Percentiles rank a stretch among this genome's conserved stretches.
Evolutionary conservation across 2,113 vertebrate species (phyloP).

Genomic region (Melanerpes aurifrons): DNA sequence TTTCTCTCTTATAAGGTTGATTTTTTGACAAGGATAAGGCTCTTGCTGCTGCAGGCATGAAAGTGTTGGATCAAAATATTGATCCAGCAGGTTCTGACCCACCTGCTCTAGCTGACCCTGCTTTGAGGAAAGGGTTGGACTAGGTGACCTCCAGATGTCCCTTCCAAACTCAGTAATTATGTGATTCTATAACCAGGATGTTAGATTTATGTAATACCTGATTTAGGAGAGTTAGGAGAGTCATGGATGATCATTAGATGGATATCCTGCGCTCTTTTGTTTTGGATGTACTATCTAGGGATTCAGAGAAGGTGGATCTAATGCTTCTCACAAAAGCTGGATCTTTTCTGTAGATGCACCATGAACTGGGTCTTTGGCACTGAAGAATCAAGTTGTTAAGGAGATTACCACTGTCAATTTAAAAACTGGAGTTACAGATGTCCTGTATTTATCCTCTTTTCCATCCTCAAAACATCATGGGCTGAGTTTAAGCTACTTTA

Average conservation of each 20-base stretch:
- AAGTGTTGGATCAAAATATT: neutral
- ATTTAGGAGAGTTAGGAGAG: neutral
- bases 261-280: neutral
- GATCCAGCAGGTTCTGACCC: neutral
- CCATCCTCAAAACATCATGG: neutral
- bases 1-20: neutral
- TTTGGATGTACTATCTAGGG: neutral
- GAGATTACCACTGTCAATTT: neutral
- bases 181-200: neutral
- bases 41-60: neutral
- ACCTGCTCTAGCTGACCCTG: neutral
- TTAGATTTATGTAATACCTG: neutral
- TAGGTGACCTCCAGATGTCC: neutral
- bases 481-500: neutral
- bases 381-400: neutral
- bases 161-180: neutral
- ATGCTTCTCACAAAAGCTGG: neutral
- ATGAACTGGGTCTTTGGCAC: neutral
- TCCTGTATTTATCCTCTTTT: neutral
- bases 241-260: neutral
- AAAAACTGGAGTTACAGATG: neutral
- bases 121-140: neutral
- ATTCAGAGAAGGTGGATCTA: neutral
- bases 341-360: neutral
- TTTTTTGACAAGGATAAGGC: neutral